Percentiles rank a stretch among this genome's conserved stretches.
Evolutionary conservation across 2,113 vertebrate species (phyloP).

Genomic region (Piprites chloris): DNA sequence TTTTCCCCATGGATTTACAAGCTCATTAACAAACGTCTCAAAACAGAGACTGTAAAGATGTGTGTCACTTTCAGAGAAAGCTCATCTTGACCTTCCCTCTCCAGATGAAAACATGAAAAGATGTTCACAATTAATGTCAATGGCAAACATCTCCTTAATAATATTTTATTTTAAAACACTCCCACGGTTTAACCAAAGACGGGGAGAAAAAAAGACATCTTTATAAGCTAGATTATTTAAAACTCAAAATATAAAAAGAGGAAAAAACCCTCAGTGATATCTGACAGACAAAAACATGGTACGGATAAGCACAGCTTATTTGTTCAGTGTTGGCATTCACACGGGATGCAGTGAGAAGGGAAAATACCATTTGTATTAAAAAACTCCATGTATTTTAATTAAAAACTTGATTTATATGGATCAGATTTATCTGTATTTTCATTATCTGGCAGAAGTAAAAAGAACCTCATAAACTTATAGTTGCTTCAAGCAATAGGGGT

Average conservation of each 20-base stretch:
- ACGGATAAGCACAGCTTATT: conserved; percentile 4
- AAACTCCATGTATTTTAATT: conserved; percentile 42
- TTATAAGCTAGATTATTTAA: neutral
- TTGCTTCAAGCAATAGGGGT: conserved; percentile 12
- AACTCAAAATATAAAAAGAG: neutral
- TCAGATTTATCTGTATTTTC: conserved; percentile 28
- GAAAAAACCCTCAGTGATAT: neutral
- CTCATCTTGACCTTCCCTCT: neutral
- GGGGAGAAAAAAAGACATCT: neutral
- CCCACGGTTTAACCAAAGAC: neutral
- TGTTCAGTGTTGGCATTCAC: neutral
- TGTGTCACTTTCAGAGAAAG: neutral
- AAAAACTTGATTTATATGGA: conserved; percentile 39
- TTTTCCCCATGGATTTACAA: neutral
- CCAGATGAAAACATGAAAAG: neutral
- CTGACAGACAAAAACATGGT: neutral
- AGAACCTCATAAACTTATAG: neutral
- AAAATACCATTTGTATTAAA: conserved; percentile 14
- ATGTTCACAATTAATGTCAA: neutral
- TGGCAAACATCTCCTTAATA: neutral
- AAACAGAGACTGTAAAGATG: neutral
- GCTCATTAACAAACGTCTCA: neutral
- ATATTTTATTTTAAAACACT: conserved; percentile 21
- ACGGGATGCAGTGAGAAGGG: neutral
- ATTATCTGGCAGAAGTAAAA: conserved; percentile 21